Evolutionary conservation across 2,888 invertebrate species (phyloP).

Genomic region (Pocota personata): DNA sequence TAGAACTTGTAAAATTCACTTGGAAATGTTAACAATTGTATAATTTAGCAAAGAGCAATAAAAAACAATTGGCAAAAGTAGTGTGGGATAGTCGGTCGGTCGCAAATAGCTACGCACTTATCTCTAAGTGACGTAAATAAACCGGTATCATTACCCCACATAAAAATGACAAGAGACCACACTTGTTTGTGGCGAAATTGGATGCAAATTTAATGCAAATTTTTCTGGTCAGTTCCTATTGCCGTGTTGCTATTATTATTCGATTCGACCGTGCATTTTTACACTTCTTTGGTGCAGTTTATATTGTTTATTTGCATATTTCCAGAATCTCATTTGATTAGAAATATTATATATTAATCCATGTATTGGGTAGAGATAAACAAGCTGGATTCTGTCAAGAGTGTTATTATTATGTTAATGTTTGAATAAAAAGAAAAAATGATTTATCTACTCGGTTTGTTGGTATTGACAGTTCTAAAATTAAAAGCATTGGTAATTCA

Average conservation of each 20-base stretch:
- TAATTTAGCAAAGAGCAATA: background rate
- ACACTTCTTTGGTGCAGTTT: background rate
- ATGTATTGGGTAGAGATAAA: background rate
- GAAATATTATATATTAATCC: background rate
- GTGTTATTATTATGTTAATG: background rate
- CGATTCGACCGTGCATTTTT: background rate
- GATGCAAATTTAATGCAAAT: slow-evolving; percentile 22
- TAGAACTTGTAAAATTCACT: background rate
- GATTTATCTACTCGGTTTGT: no score
- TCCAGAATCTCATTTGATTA: background rate
- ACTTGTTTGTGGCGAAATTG: background rate
- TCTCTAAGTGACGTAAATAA: slow-evolving; percentile 1
- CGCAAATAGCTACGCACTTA: background rate
- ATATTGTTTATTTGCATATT: background rate
- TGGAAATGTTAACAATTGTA: slow-evolving; percentile 7
- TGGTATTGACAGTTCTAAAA: no score
- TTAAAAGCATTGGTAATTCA: no score
- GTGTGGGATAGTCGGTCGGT: background rate
- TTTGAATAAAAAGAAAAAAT: background rate
- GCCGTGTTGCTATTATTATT: background rate
- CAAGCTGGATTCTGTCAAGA: background rate
- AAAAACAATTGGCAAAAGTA: background rate
- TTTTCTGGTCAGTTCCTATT: background rate
- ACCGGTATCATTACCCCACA: slow-evolving; percentile 19
- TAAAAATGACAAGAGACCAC: background rate